Conservation (phyloP, 2,797 vertebrate species). For the Percopsis omiscomaycus region DNA sequence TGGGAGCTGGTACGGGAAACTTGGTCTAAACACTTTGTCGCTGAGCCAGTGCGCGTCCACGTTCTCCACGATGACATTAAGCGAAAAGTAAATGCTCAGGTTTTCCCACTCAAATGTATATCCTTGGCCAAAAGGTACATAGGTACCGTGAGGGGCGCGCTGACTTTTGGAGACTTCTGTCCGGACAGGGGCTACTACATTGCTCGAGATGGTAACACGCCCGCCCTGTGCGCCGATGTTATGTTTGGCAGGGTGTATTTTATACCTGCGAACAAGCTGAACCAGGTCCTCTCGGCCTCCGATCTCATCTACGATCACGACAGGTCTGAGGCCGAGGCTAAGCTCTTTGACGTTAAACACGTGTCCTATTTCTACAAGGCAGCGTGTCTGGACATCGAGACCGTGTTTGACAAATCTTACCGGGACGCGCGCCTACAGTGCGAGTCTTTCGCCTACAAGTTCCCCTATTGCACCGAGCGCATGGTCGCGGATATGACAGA, state of each 20-base stretch:
- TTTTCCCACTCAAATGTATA: conserved; percentile 8
- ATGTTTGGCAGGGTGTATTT: conserved; percentile 35
- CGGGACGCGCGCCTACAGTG: neutral
- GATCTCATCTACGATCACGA: conserved; percentile 35
- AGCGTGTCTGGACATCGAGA: conserved; percentile 35
- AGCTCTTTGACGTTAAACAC: conserved; percentile 14
- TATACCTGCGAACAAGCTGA: neutral
- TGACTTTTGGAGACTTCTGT: conserved; percentile 37
- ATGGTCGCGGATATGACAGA: neutral
- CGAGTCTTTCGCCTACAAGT: conserved; percentile 1
- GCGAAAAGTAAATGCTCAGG: neutral
- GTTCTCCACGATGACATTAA: conserved; percentile 28
- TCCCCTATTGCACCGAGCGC: conserved; percentile 25
- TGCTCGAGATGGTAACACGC: conserved; percentile 22
- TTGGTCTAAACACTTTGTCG: conserved; percentile 5
- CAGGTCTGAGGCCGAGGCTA: neutral
- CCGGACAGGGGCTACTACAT: conserved; percentile 11
- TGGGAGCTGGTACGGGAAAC: neutral
- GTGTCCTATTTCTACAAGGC: conserved; percentile 18
- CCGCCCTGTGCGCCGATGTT: conserved; percentile 18
- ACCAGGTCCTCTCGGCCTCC: fast-evolving
- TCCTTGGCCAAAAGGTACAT: neutral
- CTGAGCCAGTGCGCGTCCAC: fast-evolving
- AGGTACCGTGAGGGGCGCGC: neutral
- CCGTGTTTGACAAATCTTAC: neutral